A percentile compares a stretch with the other conserved stretches of the same genome.
phyloP scores from a whole-genome alignment of 2,888 invertebrate genomes.

The Macropis europaea region DNA sequence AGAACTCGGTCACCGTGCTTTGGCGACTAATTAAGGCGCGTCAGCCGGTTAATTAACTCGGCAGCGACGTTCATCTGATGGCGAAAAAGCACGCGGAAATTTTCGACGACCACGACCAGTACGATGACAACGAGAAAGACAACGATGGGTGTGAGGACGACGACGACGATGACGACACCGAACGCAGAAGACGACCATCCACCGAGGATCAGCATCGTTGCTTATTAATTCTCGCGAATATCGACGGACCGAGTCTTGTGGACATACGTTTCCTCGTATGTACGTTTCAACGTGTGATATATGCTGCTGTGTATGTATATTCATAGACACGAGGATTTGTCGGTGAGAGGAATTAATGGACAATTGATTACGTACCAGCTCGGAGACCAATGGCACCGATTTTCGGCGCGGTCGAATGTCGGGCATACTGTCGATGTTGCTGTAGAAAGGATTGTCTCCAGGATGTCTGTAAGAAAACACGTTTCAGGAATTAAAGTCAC shows the following conservation, averaged over 20 bases:
- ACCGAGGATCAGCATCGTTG: slow-evolving; percentile 33
- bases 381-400: slow-evolving; percentile 98
- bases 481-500: neutral
- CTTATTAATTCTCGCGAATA: slow-evolving; percentile 66
- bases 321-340: slow-evolving; percentile 25
- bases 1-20: neutral
- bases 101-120: slow-evolving; percentile 37
- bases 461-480: slow-evolving; percentile 86
- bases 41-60: slow-evolving; percentile 1
- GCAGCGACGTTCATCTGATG: neutral
- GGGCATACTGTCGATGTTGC: slow-evolving; percentile 99
- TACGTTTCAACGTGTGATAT: slow-evolving; percentile 38
- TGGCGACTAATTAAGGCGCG: neutral
- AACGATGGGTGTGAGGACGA: no score
- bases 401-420: slow-evolving; percentile 98
- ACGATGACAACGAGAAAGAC: slow-evolving; percentile 51
- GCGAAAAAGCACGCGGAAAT: neutral
- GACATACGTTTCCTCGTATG: slow-evolving; percentile 28
- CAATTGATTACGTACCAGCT: slow-evolving; percentile 91
- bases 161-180: slow-evolving; percentile 31
- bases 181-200: slow-evolving; percentile 8
- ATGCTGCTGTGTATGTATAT: slow-evolving; percentile 39
- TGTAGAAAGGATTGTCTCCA: slow-evolving; percentile 99
- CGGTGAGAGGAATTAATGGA: slow-evolving; percentile 35
- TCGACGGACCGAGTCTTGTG: slow-evolving; percentile 66